Conservation (phyloP, 2,113 vertebrate species). For the Psophia crepitans region DNA sequence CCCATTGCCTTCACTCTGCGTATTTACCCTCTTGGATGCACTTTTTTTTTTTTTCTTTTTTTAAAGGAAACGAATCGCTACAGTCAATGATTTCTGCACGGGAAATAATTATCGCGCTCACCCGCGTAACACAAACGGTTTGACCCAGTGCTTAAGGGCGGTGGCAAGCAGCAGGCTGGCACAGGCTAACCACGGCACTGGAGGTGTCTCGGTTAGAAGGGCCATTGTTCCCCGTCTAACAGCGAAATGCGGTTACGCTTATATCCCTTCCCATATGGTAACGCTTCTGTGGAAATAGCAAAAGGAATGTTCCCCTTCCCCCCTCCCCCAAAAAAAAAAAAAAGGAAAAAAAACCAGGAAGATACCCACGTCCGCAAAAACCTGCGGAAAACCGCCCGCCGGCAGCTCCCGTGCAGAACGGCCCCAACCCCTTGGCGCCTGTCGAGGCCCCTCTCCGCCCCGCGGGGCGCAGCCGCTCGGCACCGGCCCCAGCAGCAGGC, state of each 20-base stretch:
- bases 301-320: rapidly evolving
- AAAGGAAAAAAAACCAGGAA: rapidly evolving
- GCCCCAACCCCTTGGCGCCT: rapidly evolving
- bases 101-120: not conserved
- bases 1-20: not conserved
- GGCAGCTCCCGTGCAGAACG: rapidly evolving
- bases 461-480: not conserved
- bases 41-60: not conserved
- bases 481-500: not conserved
- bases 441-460: not conserved
- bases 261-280: rapidly evolving
- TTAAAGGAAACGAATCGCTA: not conserved
- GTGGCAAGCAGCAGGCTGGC: not conserved
- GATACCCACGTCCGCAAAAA: rapidly evolving
- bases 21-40: not conserved
- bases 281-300: rapidly evolving
- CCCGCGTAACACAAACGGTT: rapidly evolving
- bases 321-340: no score
- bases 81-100: not conserved
- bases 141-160: not conserved
- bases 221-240: rapidly evolving
- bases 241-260: rapidly evolving
- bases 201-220: rapidly evolving
- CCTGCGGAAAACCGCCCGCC: rapidly evolving
- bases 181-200: no score